Percentiles rank a stretch among this genome's conserved stretches.
phyloP scores from a whole-genome alignment of 2,888 invertebrate genomes.

The Rhopalosiphum nymphaeae region DNA sequence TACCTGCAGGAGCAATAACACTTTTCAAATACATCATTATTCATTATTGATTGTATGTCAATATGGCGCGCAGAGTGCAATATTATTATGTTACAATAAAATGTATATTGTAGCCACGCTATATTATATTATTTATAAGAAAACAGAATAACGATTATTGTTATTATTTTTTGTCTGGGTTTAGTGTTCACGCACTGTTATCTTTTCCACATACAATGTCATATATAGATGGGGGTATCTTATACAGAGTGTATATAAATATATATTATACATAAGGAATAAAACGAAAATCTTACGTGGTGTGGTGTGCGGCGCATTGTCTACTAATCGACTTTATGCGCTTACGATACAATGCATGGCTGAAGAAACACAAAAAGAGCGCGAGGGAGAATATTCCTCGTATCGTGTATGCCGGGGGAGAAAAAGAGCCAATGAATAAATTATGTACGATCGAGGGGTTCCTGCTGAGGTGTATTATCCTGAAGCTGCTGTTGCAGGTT shows the following conservation, averaged over 20 bases:
- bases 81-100: background rate
- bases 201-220: constrained; percentile 14
- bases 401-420: background rate
- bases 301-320: constrained; percentile 21
- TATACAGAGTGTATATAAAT: background rate
- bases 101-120: background rate
- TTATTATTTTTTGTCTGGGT: constrained; percentile 25
- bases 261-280: background rate
- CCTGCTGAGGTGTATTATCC: constrained; percentile 52
- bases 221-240: background rate
- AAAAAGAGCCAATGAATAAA: constrained; percentile 61
- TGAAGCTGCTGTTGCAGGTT: constrained; percentile 28
- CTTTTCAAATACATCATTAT: background rate
- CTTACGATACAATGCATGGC: constrained; percentile 31
- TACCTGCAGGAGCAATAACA: background rate
- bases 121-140: background rate
- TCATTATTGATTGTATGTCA: background rate
- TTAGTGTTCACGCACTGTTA: constrained; percentile 37
- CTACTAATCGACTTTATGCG: constrained; percentile 57
- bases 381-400: constrained; percentile 23
- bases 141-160: constrained; percentile 1
- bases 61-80: background rate
- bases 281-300: constrained; percentile 29
- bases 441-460: constrained; percentile 54
- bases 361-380: constrained; percentile 56